Percentiles rank a stretch among this genome's conserved stretches.
Evolutionary conservation across 2,888 invertebrate genomes (phyloP).

Genomic region (Chesias legatella): DNA sequence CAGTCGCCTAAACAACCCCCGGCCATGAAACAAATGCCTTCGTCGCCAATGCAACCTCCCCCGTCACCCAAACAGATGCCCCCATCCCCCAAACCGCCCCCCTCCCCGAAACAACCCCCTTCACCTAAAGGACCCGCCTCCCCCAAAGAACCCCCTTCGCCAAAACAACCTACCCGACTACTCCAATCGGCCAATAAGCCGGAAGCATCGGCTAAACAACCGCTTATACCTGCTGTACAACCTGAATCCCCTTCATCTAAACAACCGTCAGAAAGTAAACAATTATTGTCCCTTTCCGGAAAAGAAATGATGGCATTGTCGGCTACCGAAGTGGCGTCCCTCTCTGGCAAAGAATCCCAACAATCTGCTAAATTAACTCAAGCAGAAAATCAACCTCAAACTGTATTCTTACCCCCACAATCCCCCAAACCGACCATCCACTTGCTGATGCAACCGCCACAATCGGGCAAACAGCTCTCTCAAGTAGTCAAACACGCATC

Average conservation of each 20-base stretch:
- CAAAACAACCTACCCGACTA: conserved; percentile 16
- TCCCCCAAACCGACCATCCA: conserved; percentile 1
- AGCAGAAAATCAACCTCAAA: conserved; percentile 15
- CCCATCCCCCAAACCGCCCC: not conserved
- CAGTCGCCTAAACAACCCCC: conserved; percentile 17
- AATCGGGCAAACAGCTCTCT: conserved; percentile 31
- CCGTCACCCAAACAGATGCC: conserved; percentile 15
- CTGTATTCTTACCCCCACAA: conserved; percentile 21
- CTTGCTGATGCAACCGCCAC: conserved; percentile 26
- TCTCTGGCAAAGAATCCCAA: conserved; percentile 4
- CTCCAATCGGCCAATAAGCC: conserved; percentile 16
- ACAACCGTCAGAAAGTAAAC: conserved; percentile 10
- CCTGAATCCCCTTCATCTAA: not conserved
- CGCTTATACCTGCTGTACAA: conserved; percentile 3
- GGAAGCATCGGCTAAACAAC: conserved; percentile 27
- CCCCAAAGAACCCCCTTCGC: conserved; percentile 30
- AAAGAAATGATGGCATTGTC: not conserved
- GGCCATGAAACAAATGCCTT: conserved; percentile 17
- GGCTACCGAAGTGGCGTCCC: not conserved
- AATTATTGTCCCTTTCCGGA: not conserved
- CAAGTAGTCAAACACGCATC: conserved; percentile 9
- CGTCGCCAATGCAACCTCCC: conserved; percentile 11
- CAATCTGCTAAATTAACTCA: conserved; percentile 18
- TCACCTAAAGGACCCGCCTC: conserved; percentile 30
- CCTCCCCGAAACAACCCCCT: conserved; percentile 10